phyloP scores from a whole-genome alignment of 2,888 invertebrate species.

The Eupithecia vulgata region DNA sequence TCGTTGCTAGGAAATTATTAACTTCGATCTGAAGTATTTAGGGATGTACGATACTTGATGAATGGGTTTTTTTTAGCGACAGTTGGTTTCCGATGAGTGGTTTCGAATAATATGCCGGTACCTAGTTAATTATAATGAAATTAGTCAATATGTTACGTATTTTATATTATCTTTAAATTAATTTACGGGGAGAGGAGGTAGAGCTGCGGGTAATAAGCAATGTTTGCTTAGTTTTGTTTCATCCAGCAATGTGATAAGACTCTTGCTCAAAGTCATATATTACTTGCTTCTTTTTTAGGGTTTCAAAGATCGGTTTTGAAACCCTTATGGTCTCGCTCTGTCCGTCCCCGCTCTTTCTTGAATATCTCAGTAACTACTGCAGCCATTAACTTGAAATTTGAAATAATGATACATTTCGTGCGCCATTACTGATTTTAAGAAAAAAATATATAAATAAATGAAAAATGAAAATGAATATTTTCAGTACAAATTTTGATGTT shows the following conservation, averaged over 20 bases:
- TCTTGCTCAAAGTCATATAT: no score
- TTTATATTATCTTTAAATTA: slow-evolving; percentile 44
- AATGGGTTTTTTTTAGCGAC: slow-evolving; percentile 57
- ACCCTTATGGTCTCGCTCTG: no score
- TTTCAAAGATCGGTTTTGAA: no score
- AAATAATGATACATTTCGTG: no score
- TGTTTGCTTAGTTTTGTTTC: background rate
- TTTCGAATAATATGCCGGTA: slow-evolving; percentile 46
- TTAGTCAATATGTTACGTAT: slow-evolving; percentile 54
- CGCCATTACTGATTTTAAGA: no score
- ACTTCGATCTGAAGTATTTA: slow-evolving; percentile 16
- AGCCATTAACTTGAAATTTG: no score
- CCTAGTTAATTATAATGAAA: slow-evolving; percentile 52
- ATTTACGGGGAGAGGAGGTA: slow-evolving; percentile 51
- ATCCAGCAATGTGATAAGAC: background rate
- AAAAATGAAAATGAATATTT: no score
- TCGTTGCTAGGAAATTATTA: slow-evolving; percentile 4
- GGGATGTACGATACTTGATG: slow-evolving; percentile 47
- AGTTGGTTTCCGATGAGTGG: slow-evolving; percentile 50
- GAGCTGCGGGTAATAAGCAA: slow-evolving; percentile 48
- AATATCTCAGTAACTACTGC: no score
- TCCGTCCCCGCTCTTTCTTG: no score
- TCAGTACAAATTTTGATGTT: no score
- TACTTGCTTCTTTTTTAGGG: no score
- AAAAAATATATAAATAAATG: no score